Percentiles rank a stretch among this genome's conserved stretches.
These are phyloP conservation scores for Felis chaus DNA, from an alignment of 2,113 vertebrate genomes.

Conservation along the genomic window DNA sequence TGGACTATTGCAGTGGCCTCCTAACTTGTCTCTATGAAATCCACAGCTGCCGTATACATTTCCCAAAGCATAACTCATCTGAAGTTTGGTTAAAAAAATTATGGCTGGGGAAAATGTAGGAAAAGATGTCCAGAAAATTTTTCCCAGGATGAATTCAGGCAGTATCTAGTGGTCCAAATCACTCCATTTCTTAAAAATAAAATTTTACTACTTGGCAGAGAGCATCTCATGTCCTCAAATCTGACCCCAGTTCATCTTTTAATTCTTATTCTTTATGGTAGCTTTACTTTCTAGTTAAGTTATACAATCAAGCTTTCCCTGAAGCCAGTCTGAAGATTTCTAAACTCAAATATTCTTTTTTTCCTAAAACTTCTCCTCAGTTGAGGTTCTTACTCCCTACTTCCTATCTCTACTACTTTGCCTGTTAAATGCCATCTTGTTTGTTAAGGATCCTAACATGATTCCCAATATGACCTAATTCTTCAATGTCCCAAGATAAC, in stretches of 20 bases:
- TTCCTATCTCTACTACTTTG: not conserved
- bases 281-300: constrained; percentile 46
- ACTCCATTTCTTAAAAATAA: constrained; percentile 34
- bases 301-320: not conserved
- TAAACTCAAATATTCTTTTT: not conserved
- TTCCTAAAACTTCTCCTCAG: not conserved
- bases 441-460: not conserved
- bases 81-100: not conserved
- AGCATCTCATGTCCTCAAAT: not conserved
- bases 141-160: not conserved
- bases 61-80: not conserved
- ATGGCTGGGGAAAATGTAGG: not conserved
- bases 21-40: not conserved
- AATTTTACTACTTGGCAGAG: not conserved
- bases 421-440: not conserved
- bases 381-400: not conserved
- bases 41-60: not conserved
- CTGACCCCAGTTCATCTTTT: constrained; percentile 25
- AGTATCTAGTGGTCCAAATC: not conserved
- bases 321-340: not conserved
- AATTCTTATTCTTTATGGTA: not conserved
- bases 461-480: not conserved
- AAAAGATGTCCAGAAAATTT: not conserved
- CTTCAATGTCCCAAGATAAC: accelerated
- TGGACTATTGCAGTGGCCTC: not conserved